These are phyloP conservation scores for Takifugu rubripes DNA, from an alignment of 2,797 vertebrate species.

Conservation along the genomic window DNA sequence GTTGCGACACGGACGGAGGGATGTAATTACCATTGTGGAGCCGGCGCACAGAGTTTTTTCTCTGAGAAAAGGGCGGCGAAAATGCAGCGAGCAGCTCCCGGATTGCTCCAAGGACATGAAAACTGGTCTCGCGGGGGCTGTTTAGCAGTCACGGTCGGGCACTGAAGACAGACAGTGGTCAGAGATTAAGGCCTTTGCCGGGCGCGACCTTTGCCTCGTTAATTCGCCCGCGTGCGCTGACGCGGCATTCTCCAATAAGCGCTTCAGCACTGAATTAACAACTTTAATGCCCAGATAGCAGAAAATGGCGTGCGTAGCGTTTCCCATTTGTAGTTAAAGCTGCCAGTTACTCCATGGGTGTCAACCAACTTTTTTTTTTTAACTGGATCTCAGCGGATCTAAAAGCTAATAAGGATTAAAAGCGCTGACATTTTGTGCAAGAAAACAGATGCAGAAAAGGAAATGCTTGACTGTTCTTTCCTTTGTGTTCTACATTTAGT, in stretches of 20 bases:
- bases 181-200: conserved; percentile 34
- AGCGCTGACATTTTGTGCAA: too few relatives aligned
- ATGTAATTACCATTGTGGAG: too few relatives aligned
- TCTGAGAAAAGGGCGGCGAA: conserved; percentile 8
- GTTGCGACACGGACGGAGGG: too few relatives aligned
- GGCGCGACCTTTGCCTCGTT: conserved; percentile 47
- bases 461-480: not conserved
- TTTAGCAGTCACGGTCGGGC: conserved; percentile 44
- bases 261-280: conserved; percentile 11
- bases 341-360: not conserved
- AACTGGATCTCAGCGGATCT: too few relatives aligned
- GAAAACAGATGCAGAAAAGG: not conserved
- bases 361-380: not conserved
- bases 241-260: conserved; percentile 21
- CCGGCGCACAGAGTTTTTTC: conserved; percentile 12
- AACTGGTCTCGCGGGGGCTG: conserved; percentile 18
- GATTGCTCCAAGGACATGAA: conserved; percentile 12
- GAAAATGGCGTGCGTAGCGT: not conserved
- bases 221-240: conserved; percentile 38
- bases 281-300: not conserved
- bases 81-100: conserved; percentile 16
- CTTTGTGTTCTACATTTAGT: not conserved
- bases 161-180: conserved; percentile 32
- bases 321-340: not conserved
- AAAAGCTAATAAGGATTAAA: too few relatives aligned